Base-by-base conservation (phyloP, 30 jellyfish, hydroid and myxozoan species). In the Clytia hemisphaerica region DNA sequence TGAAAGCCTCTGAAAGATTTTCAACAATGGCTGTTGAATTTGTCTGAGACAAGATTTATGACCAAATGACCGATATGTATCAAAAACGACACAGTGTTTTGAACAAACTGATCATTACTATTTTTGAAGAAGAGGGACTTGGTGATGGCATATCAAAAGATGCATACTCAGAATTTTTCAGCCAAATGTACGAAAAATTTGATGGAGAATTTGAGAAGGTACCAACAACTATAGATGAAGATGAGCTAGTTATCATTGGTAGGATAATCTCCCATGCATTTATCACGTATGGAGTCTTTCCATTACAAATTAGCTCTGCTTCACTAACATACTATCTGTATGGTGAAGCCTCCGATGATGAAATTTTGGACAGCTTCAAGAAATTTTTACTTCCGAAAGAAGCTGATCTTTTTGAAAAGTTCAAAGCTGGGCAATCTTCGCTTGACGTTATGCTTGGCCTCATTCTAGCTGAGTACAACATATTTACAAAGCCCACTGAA, bases 101-200 rank as follows among this genome's bases (percentile, higher is more conserved):
- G n/a, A n/a, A n/a, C n/a, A n/a, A n/a, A n/a, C n/a, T n/a, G n/a
- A n/a, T n/a, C n/a, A n/a, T n/a, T n/a, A 55, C 29, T 16, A 16
- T 55, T 55, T 55, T 55, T 15, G 31, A 55, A 55, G 40, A 32
- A 4, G 69, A 55, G 40, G 69, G 42, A 24, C 37, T 55, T 55
- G 69, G 69, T 24, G 69, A 55, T 32, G 69, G 69, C 6, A 40
- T 55, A 4, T 19, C 69, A 55, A 36, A 40, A 32, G 69, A 55
- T 55, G 69, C 69, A 22, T 55, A 19, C 31, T 55, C 69, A 22
- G 24, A 40, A 19, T 55, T 55, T 55, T 55, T 55, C 40, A 36
- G 29, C 2, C 42, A 36, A 15, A 28, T 55, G 69, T 21, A 21
- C 15, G 24, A 14, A 16, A 55, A 55, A 4, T 55, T 55, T 55